Evolutionary conservation across 2,113 vertebrate genomes (phyloP).

Genomic region (Syngnathus scovelli): DNA sequence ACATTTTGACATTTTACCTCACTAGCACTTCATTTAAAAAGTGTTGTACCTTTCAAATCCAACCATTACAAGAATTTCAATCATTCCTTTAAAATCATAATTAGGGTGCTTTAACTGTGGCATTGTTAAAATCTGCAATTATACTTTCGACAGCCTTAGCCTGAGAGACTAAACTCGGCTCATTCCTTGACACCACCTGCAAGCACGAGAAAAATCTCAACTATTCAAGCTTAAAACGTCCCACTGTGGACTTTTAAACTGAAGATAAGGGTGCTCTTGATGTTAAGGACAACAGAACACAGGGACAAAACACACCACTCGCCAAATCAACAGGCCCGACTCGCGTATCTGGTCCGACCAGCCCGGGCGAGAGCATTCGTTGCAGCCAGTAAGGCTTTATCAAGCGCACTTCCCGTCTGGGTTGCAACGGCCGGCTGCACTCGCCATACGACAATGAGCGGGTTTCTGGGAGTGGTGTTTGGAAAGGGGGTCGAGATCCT

Average conservation of each 20-base stretch:
- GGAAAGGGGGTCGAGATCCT: neutral
- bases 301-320: conserved; percentile 8
- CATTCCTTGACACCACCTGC: neutral
- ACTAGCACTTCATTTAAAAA: neutral
- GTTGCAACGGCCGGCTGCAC: neutral
- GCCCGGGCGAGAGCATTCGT: conserved; percentile 18
- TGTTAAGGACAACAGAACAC: neutral
- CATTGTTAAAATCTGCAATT: neutral
- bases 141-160: neutral
- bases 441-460: neutral
- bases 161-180: neutral
- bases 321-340: conserved; percentile 38
- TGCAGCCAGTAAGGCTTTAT: neutral
- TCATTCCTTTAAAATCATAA: too few species aligned
- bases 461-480: conserved; percentile 60
- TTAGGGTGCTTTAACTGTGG: neutral
- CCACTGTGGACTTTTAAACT: neutral
- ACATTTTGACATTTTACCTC: neutral
- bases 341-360: conserved; percentile 56
- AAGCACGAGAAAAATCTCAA: neutral
- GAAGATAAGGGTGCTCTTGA: neutral
- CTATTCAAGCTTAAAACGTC: neutral
- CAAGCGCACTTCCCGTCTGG: neutral
- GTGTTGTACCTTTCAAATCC: neutral
- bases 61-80: neutral